phyloP scores from a whole-genome alignment of 1,140 invertebrate species.

The Goniozus legneri region DNA sequence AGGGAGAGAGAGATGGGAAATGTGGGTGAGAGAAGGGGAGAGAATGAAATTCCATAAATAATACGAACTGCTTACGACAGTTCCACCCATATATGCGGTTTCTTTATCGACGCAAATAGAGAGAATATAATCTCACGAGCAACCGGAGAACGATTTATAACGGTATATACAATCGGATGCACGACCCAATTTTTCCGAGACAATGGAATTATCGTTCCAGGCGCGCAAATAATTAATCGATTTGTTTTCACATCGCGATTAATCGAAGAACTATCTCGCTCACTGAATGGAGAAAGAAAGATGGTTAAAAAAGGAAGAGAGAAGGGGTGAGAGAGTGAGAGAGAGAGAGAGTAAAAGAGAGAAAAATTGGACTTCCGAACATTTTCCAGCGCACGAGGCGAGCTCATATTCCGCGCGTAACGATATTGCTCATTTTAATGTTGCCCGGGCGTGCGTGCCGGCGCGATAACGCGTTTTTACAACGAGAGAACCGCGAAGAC shows the following conservation, averaged over 20 bases:
- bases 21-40: constrained; percentile 14
- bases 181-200: no score
- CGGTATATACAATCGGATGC: no score
- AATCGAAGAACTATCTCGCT: constrained; percentile 17
- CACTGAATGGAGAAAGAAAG: background rate
- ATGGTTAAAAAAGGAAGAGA: background rate
- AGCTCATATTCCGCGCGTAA: background rate
- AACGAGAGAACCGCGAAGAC: no score
- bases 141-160: no score
- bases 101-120: no score
- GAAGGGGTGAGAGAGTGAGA: background rate
- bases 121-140: no score
- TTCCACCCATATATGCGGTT: constrained; percentile 6
- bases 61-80: constrained; percentile 28
- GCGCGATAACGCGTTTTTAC: no score
- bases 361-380: no score
- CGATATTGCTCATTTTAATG: background rate
- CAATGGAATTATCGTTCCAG: no score
- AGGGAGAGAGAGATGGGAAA: no score
- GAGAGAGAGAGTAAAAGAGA: background rate
- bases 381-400: background rate
- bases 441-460: background rate
- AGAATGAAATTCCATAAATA: constrained; percentile 21
- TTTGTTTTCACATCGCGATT: no score
- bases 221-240: no score